Base-by-base conservation (phyloP, 2,888 invertebrate species). In the Amphipoea lucens region DNA sequence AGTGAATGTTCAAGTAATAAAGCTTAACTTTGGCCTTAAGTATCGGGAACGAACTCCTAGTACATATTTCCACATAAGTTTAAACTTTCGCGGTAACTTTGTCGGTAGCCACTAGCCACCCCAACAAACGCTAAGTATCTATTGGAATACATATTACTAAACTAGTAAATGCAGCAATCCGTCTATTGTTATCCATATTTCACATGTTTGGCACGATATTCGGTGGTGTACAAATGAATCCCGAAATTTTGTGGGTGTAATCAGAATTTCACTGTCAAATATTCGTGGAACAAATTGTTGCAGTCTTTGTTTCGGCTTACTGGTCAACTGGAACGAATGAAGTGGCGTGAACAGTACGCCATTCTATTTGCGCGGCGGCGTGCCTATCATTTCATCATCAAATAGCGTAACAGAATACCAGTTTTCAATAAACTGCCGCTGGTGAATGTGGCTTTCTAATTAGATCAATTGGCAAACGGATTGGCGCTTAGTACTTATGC, bases 11-110 rank as follows among this genome's bases (percentile, higher is more conserved):
- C n/a, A 23, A 63, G 12, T 29, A 63, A 29, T 20, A 23, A 11
- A 77, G 23, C 48, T 40, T 51, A 29, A 20, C 17, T 48, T 76
- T 62, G 20, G 17, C 29, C 9, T 76, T 45, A 20, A 40, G 76
- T 60, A n/a, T 48, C n/a, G 36, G 20, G n/a, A 45, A 23, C 57
- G n/a, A 45, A 23, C 45, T 60, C 20, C 12, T 60, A 45, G 36
- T 20, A n/a, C n/a, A 17, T 54, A 42, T 17, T 17, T 17, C 23
- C n/a, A 63, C 23, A 11, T 51, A 63, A 17, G 40, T 76, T 62
- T 40, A 14, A 51, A 77, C 5, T 14, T 77, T 29, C 23, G 51
- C 62, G 62, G 48, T 42, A 63, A 76, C 42, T 63, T 62, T 40
- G 20, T 11, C n/a, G 14, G 9, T 5, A 76, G 6, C n/a, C 14